Base-by-base conservation (phyloP, 2,888 invertebrate species). In the Oxyteleia sp. region DNA sequence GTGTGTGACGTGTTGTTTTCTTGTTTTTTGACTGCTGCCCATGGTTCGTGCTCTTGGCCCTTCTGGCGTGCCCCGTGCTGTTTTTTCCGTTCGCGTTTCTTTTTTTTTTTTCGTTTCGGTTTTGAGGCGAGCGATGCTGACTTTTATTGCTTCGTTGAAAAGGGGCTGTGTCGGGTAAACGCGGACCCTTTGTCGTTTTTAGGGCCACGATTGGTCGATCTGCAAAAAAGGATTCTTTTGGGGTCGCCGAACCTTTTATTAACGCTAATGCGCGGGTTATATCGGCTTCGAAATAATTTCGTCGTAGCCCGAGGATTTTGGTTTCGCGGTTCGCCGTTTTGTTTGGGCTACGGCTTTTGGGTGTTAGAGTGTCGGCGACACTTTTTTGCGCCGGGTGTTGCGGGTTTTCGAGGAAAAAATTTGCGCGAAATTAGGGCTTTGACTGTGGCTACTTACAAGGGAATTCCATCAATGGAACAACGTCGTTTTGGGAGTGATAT, bases 141-240 rank as follows among this genome's bases (percentile, higher is more conserved):
- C 80, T 81, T 81, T 74, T 81, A 81, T 81, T 81, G 68, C 49
- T 57, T 63, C 57, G 53, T 38, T 75, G 57, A 66, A 80, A 72
- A 72, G 72, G 80, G 72, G 20, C 38, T 11, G 61, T 41, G 71
- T 64, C 38, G 72, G 38, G 16, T 35, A 47, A 74, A 63, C 74
- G 63, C 29, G 43, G 18, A 63, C 43, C 16, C 47, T 43, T 57
- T 66, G 75, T 75, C 75, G 57, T 53, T 75, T 74, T 75, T 75
- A 64, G 47, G 74, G 74, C 47, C 26, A 32, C 64, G 43, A 64
- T 75, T 47, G 47, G 11, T 49, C 47, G 32, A 32, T 29, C 16
- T 41, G 16, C 41, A 23, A 51, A n/a, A 61, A 74, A 26, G 43
- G 20, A 55, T 53, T 55, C 55, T n/a, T 53, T 55, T 8, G 35